phyloP scores from a whole-genome alignment of 2,888 invertebrate genomes.

The Lucinisca nassula region DNA sequence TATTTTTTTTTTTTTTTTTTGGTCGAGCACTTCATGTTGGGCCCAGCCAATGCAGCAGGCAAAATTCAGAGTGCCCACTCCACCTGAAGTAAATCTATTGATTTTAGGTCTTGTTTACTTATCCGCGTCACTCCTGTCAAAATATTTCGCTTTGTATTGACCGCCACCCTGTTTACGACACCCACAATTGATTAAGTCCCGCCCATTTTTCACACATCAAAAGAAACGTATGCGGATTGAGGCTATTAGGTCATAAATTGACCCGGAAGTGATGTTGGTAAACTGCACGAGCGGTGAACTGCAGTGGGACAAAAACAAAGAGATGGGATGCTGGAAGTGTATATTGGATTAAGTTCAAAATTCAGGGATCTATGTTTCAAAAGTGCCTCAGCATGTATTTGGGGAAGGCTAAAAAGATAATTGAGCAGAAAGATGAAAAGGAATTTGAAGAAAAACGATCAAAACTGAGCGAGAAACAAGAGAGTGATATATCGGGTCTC shows the following conservation, averaged over 20 bases:
- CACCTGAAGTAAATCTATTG: no score
- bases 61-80: no score
- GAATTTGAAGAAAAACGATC: conserved; percentile 76
- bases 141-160: no score
- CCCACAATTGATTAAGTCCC: not conserved
- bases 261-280: conserved; percentile 72
- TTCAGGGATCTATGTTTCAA: conserved; percentile 16
- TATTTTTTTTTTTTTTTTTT: no score
- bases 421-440: conserved; percentile 74
- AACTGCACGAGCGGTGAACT: conserved; percentile 13
- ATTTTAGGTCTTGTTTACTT: no score
- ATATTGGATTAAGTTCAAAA: conserved; percentile 8
- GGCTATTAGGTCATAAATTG: conserved; percentile 59
- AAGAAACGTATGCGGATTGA: conserved; percentile 27
- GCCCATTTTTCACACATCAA: not conserved
- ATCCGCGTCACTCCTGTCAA: no score
- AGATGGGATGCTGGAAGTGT: conserved; percentile 33
- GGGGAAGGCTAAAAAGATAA: conserved; percentile 76
- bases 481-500: conserved; percentile 39
- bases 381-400: conserved; percentile 74
- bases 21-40: no score
- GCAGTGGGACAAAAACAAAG: conserved; percentile 63
- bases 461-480: conserved; percentile 69
- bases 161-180: no score
- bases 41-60: no score